These are phyloP conservation scores for Porites divaricata DNA, from an alignment of 92 coral and sea anemone species.

Conservation along the genomic window DNA sequence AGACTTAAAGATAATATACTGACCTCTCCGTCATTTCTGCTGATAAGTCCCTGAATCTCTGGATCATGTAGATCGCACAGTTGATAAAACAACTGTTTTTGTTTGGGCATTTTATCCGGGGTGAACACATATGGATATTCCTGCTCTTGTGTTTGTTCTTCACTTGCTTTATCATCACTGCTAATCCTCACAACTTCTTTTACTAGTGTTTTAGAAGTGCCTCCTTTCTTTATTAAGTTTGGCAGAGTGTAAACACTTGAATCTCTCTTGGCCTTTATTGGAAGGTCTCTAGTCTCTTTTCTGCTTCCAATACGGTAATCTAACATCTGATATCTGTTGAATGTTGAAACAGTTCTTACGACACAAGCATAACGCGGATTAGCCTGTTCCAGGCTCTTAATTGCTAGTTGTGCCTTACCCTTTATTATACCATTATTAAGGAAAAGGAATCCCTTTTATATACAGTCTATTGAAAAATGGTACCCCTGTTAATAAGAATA, in stretches of 20 bases:
- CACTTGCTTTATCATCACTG: constrained; percentile 11
- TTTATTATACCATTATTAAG: too few relatives aligned
- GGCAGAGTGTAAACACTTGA: constrained; percentile 24
- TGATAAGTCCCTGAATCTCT: constrained; percentile 81
- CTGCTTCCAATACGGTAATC: constrained; percentile 82
- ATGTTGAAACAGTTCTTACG: neutral
- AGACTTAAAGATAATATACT: constrained; percentile 8
- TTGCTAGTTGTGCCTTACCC: too few relatives aligned
- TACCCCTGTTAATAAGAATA: too few relatives aligned
- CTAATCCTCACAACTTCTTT: constrained; percentile 39
- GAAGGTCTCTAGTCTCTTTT: constrained; percentile 59
- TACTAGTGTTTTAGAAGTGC: constrained; percentile 7
- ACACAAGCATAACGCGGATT: too few relatives aligned
- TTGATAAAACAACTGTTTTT: constrained; percentile 89
- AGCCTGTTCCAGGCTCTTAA: too few relatives aligned
- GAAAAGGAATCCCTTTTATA: too few relatives aligned
- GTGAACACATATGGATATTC: constrained; percentile 90
- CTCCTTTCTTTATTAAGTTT: constrained; percentile 32
- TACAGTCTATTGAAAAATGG: too few relatives aligned
- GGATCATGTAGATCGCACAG: constrained; percentile 91
- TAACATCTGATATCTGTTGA: constrained; percentile 77
- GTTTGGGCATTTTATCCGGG: constrained; percentile 79
- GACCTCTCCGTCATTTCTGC: constrained; percentile 94
- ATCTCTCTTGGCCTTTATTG: constrained; percentile 62
- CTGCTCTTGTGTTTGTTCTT: constrained; percentile 45